A percentile compares a stretch with the other conserved stretches of the same genome.
Evolutionary conservation across 2,113 vertebrate genomes (phyloP).

Genomic region (Colaptes auratus): DNA sequence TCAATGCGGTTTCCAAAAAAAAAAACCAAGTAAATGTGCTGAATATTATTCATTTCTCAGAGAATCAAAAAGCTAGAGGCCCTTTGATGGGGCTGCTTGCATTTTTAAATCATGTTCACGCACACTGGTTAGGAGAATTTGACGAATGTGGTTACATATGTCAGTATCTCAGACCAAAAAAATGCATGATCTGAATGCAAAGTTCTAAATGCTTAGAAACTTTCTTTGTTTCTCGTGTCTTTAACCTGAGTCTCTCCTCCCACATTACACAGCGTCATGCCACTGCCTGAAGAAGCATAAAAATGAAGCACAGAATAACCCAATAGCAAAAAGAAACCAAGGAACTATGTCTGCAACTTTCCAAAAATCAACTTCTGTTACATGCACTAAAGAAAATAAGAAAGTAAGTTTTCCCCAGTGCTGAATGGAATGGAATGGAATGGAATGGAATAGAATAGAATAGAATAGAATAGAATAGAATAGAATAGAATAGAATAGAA

Average conservation of each 20-base stretch:
- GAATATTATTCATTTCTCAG: constrained; percentile 70
- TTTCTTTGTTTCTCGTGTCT: neutral
- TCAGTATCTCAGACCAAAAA: neutral
- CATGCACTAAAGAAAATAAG: neutral
- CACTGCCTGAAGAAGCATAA: neutral
- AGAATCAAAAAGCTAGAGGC: constrained; percentile 68
- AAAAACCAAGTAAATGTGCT: constrained; percentile 55
- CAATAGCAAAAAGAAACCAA: neutral
- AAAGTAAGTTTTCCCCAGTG: neutral
- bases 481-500: too few relatives aligned
- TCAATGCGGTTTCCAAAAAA: constrained; percentile 73
- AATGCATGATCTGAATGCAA: neutral
- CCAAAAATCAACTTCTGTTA: neutral
- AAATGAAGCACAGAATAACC: neutral
- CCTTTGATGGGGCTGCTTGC: constrained; percentile 63
- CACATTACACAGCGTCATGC: neutral
- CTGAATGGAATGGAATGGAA: neutral
- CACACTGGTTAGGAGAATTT: neutral
- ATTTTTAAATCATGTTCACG: constrained; percentile 56
- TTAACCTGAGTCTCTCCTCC: neutral
- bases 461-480: too few relatives aligned
- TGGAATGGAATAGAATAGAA: too few relatives aligned
- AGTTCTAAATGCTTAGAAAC: neutral
- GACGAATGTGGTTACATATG: neutral
- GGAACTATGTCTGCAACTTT: neutral